Percentiles rank a stretch among this genome's conserved stretches.
Conservation (phyloP, 2,888 invertebrate species). For the Yponomeuta cagnagella region DNA sequence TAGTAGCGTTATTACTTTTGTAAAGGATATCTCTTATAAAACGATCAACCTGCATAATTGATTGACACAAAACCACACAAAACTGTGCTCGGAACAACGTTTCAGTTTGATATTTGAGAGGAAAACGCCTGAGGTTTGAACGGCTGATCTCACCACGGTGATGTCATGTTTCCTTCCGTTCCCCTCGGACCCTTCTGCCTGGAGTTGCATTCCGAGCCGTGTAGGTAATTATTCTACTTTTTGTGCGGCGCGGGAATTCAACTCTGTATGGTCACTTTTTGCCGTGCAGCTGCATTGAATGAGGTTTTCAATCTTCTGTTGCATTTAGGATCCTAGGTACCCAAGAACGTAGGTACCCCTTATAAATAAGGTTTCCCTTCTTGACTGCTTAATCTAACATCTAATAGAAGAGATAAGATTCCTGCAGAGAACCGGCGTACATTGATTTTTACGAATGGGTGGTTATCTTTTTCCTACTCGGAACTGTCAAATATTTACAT, state of each 20-base stretch:
- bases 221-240: background rate
- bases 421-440: no score
- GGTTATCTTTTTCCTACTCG: no score
- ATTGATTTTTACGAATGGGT: no score
- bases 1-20: background rate
- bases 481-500: no score
- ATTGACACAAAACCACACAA: background rate
- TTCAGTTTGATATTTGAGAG: background rate
- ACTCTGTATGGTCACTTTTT: background rate
- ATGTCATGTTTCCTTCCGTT: conserved; percentile 3
- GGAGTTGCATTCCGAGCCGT: background rate
- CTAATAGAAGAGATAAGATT: no score
- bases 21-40: background rate
- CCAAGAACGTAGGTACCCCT: no score
- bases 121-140: background rate
- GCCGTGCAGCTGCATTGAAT: background rate
- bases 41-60: background rate
- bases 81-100: no score
- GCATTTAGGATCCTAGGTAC: no score
- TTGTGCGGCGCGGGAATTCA: background rate
- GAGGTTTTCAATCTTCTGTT: background rate
- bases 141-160: background rate
- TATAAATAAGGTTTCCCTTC: no score
- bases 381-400: no score
- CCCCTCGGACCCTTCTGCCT: background rate